These are phyloP conservation scores for Aphelinus certus DNA, from an alignment of 1,140 invertebrate species.

Conservation along the genomic window DNA sequence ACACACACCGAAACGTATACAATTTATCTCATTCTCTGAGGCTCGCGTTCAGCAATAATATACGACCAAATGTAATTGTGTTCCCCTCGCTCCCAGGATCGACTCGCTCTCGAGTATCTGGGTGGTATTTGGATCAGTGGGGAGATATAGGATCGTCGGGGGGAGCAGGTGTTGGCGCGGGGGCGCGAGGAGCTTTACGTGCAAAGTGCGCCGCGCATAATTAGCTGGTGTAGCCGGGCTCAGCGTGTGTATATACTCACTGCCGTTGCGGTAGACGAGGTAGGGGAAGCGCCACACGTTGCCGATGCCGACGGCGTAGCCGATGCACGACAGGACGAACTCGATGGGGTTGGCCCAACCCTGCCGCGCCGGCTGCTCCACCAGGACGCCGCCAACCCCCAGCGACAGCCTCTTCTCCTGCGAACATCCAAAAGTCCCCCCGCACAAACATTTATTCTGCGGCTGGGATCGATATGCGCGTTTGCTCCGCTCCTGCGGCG, in stretches of 20 bases:
- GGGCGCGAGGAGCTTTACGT: not conserved
- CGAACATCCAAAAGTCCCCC: slow-evolving; percentile 23
- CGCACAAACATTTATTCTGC: not conserved
- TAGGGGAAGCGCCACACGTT: slow-evolving; percentile 92
- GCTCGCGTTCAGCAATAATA: too few species aligned
- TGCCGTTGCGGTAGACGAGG: slow-evolving; percentile 81
- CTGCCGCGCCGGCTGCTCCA: slow-evolving; percentile 61
- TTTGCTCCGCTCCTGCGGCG: not conserved
- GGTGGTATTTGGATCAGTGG: too few species aligned
- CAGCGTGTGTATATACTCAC: slow-evolving; percentile 68
- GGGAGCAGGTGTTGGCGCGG: too few species aligned
- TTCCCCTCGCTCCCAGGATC: too few species aligned
- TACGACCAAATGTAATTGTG: too few species aligned
- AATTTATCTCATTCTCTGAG: too few species aligned
- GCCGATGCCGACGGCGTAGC: slow-evolving; percentile 84
- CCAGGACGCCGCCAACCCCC: slow-evolving; percentile 49
- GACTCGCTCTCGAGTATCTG: too few species aligned
- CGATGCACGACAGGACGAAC: slow-evolving; percentile 81
- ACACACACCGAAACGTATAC: too few species aligned
- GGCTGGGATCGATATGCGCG: not conserved
- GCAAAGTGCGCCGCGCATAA: not conserved
- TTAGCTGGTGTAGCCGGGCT: too few species aligned
- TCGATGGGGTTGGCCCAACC: slow-evolving; percentile 79
- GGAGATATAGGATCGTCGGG: too few species aligned
- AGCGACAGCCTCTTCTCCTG: slow-evolving; percentile 54